A percentile compares a stretch with the other conserved stretches of the same genome.
These are phyloP conservation scores for Achlya flavicornis DNA, from an alignment of 2,888 invertebrate genomes.

Conservation along the genomic window DNA sequence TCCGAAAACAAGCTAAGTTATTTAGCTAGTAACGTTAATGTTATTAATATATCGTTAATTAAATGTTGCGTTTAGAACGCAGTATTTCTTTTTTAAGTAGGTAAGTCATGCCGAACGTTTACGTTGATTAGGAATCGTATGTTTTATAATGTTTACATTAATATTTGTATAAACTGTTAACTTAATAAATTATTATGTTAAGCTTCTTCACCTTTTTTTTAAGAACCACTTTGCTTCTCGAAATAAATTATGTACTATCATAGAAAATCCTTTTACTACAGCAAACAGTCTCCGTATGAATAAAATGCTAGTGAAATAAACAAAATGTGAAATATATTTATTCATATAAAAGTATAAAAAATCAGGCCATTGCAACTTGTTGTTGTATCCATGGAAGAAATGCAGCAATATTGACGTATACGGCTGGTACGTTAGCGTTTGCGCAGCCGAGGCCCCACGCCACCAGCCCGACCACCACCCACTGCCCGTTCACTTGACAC, in stretches of 20 bases:
- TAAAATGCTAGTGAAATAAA: not conserved
- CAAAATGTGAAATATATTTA: not conserved
- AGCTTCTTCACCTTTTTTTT: constrained; percentile 51
- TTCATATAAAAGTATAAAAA: constrained; percentile 1
- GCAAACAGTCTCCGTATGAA: not conserved
- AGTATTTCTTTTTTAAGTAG: constrained; percentile 55
- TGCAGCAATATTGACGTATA: constrained; percentile 89
- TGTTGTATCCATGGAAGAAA: constrained; percentile 87
- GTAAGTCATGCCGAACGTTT: constrained; percentile 57
- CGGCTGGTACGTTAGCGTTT: constrained; percentile 87
- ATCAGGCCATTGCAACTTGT: constrained; percentile 64
- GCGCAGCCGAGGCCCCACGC: constrained; percentile 91
- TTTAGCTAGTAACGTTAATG: constrained; percentile 57
- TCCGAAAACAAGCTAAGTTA: constrained; percentile 65
- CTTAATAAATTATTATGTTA: constrained; percentile 79
- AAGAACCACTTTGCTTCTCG: not conserved
- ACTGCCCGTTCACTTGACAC: constrained; percentile 83
- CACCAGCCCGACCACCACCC: constrained; percentile 87
- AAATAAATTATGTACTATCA: not conserved
- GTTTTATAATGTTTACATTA: constrained; percentile 80
- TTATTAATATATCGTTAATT: constrained; percentile 58
- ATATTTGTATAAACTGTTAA: constrained; percentile 81
- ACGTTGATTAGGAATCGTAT: constrained; percentile 70
- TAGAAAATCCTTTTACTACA: not conserved
- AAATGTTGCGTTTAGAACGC: constrained; percentile 81